These are phyloP conservation scores for Lasioglossum zephyrum DNA, from an alignment of 2,888 invertebrate species.

Conservation along the genomic window DNA sequence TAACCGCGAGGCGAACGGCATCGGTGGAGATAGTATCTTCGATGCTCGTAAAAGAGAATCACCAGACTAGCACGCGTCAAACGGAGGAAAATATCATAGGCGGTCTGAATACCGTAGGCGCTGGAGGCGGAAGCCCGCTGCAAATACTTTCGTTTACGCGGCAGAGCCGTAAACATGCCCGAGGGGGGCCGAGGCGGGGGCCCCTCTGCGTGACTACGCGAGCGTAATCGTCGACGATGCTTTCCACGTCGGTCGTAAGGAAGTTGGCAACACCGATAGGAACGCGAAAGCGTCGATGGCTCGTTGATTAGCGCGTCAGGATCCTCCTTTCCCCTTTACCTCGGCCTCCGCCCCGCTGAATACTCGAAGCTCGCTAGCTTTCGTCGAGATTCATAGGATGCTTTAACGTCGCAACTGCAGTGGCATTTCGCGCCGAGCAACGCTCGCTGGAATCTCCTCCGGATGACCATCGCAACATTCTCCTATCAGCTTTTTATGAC, in stretches of 20 bases:
- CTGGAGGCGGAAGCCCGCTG: conserved; percentile 50
- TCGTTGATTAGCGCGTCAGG: conserved; percentile 49
- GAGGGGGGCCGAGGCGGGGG: not conserved
- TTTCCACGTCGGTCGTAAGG: conserved; percentile 58
- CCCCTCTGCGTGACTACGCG: conserved; percentile 25
- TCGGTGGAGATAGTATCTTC: conserved; percentile 24
- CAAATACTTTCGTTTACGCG: conserved; percentile 60
- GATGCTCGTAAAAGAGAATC: conserved; percentile 47
- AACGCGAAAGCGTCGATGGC: conserved; percentile 36
- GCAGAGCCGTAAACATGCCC: conserved; percentile 53
- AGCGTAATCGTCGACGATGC: conserved; percentile 51
- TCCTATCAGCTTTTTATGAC: conserved; percentile 22
- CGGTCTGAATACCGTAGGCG: conserved; percentile 38
- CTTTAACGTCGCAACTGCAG: conserved; percentile 13
- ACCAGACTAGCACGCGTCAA: conserved; percentile 46
- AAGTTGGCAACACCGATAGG: conserved; percentile 46
- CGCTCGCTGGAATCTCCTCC: conserved; percentile 4
- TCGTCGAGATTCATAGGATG: conserved; percentile 18
- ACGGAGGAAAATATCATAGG: conserved; percentile 56
- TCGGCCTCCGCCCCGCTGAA: not conserved
- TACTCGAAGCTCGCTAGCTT: conserved; percentile 17
- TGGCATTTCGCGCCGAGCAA: not conserved
- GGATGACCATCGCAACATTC: not conserved
- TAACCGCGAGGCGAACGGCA: not conserved
- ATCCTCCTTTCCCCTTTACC: conserved; percentile 19